Evolutionary conservation across 1,140 invertebrate species (phyloP).

Genomic region (Drepana arcuata): DNA sequence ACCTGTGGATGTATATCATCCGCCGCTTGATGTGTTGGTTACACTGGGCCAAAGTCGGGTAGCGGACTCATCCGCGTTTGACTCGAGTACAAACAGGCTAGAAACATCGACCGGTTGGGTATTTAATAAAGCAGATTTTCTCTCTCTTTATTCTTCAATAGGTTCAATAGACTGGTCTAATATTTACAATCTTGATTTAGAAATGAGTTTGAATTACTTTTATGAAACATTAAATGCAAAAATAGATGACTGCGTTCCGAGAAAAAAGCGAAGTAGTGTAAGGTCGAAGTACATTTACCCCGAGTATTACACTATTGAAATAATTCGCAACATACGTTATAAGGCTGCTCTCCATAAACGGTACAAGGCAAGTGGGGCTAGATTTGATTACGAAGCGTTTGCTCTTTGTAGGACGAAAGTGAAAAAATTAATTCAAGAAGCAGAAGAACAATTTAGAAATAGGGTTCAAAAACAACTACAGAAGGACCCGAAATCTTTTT

Average conservation of each 20-base stretch:
- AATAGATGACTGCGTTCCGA: slow-evolving; percentile 2
- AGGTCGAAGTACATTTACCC: slow-evolving; percentile 6
- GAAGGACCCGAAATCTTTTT: slow-evolving; percentile 9
- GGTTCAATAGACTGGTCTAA: slow-evolving; percentile 7
- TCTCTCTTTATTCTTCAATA: background rate
- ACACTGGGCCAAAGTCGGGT: no score
- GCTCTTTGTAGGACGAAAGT: no score
- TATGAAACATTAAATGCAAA: slow-evolving; percentile 2
- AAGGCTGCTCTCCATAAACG: no score
- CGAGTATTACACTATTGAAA: slow-evolving; percentile 9
- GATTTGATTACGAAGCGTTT: no score
- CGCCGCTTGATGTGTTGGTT: slow-evolving; percentile 6
- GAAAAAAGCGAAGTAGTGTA: background rate
- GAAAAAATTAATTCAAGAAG: no score
- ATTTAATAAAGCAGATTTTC: slow-evolving; percentile 12
- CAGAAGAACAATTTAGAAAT: no score
- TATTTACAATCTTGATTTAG: no score
- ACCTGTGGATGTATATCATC: slow-evolving; percentile 9
- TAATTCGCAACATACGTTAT: slow-evolving; percentile 8
- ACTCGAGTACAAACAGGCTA: no score
- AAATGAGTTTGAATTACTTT: no score
- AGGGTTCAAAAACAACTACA: slow-evolving; percentile 4
- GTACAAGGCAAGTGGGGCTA: no score
- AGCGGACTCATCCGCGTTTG: no score
- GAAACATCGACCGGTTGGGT: no score